Evolutionary conservation across 1,140 invertebrate genomes (phyloP).

Genomic region (Trichonephila clavipes): DNA sequence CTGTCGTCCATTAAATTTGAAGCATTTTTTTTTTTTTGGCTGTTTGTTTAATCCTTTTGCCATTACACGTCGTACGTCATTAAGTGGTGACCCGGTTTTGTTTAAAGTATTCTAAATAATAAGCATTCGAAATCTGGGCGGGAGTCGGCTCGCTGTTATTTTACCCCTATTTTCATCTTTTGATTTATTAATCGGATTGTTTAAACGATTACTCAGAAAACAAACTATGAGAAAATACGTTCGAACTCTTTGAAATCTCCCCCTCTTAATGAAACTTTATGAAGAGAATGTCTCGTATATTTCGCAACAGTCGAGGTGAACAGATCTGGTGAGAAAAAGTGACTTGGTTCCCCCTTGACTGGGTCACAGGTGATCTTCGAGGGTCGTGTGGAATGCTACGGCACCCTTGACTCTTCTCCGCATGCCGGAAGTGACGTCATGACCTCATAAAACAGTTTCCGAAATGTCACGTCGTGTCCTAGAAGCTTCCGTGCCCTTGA

Average conservation of each 20-base stretch:
- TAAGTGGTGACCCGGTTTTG: not conserved
- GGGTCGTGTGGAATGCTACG: slow-evolving; percentile 18
- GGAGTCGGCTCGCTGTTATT: not conserved
- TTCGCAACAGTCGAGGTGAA: not conserved
- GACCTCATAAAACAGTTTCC: not conserved
- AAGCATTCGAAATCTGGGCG: not conserved
- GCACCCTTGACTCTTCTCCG: not conserved
- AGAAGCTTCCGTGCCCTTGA: no score
- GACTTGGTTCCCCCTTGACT: not conserved
- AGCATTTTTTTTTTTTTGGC: no score
- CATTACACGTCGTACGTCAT: not conserved
- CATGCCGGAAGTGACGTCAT: slow-evolving; percentile 8
- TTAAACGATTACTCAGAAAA: not conserved
- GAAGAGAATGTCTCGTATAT: not conserved
- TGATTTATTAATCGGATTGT: not conserved
- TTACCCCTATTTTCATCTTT: not conserved
- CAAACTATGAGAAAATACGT: not conserved
- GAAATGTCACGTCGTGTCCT: no score
- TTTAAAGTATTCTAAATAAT: not conserved
- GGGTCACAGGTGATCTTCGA: slow-evolving; percentile 1
- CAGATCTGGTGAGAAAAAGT: slow-evolving; percentile 18
- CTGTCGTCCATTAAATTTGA: no score
- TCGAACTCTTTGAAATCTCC: not conserved
- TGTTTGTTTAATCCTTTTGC: no score
- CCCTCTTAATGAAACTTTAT: no score